Evolutionary conservation across 2,797 vertebrate genomes (phyloP).

Genomic region (Tinamus major): DNA sequence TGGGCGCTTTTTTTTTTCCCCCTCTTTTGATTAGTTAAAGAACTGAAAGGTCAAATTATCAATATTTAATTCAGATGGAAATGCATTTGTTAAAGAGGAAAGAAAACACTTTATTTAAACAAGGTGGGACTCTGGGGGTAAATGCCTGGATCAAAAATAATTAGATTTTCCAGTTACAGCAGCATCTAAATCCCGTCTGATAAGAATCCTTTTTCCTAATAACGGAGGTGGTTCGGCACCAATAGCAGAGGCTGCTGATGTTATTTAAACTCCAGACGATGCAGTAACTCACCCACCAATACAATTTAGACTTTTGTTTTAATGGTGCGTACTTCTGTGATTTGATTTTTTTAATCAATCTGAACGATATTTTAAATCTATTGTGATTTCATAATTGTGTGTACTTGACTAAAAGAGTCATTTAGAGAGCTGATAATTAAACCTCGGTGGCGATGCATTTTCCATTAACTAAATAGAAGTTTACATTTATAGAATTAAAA

Average conservation of each 20-base stretch:
- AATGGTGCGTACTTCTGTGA: conserved; percentile 30
- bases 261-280: conserved; percentile 21
- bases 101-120: conserved; percentile 80
- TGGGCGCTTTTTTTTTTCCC: conserved; percentile 63
- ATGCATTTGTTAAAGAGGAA: conserved; percentile 80
- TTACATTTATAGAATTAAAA: conserved; percentile 74
- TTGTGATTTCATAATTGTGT: conserved; percentile 64
- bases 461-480: conserved; percentile 73
- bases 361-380: conserved; percentile 66
- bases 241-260: neutral
- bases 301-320: conserved; percentile 43
- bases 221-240: conserved; percentile 59
- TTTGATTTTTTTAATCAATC: conserved; percentile 47
- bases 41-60: conserved; percentile 87
- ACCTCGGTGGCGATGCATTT: conserved; percentile 48
- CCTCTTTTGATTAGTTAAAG: conserved; percentile 85
- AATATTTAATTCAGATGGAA: conserved; percentile 87
- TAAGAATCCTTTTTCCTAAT: conserved; percentile 74
- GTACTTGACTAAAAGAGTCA: conserved; percentile 48
- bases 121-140: conserved; percentile 67
- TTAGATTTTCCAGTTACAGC: conserved; percentile 72
- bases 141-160: conserved; percentile 77
- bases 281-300: neutral
- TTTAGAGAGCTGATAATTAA: conserved; percentile 69
- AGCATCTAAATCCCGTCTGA: conserved; percentile 68